Evolutionary conservation across 2,888 invertebrate genomes (phyloP), one percentile per base, ranked within the genome.

Genomic region (Xanthostigma xanthostigma): DNA sequence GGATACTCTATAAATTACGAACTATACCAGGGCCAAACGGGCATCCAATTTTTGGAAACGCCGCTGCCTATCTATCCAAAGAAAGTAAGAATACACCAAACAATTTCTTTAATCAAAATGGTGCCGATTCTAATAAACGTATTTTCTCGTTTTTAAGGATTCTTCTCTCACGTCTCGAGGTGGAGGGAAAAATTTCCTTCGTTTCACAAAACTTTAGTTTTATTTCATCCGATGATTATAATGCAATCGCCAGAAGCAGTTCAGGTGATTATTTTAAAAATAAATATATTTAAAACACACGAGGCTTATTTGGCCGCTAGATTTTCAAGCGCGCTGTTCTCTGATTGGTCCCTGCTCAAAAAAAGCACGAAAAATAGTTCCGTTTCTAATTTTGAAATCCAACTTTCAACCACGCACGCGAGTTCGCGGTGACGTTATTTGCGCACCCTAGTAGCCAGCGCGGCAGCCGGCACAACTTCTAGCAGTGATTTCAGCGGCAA

Each of bases 231-330:
- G 10, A 27, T 55, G n/a, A 52, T 55, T 12, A 51, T 56, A 2
- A 50, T 55, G 33, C 55, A 56, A 12, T 52, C 53, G 8, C 56
- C 56, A 36, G 53, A 54, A 27, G 52, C 54, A n/a, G 51, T 56
- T 1, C 55, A 57, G 55, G 53, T 42, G 34, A 14, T 27, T 17
- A 42, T 12, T 38, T n/a, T 5, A 38, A 12, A 12, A 12, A 38
- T 13, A 38, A 13, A 12, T 5, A 12, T 5, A 5, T 38, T 38
- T 38, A 1, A 12, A 12, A 38, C n/a, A n/a, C n/a, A n/a, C n/a
- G n/a, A n/a, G n/a, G n/a, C n/a, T n/a, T n/a, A n/a, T n/a, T n/a
- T n/a, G n/a, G n/a, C n/a, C n/a, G n/a, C n/a, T n/a, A n/a, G n/a
- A n/a, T n/a, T n/a, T n/a, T n/a, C n/a, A n/a, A n/a, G n/a, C n/a